Evolutionary conservation across 2,888 invertebrate species (phyloP).

Genomic region (Drosophila recens): DNA sequence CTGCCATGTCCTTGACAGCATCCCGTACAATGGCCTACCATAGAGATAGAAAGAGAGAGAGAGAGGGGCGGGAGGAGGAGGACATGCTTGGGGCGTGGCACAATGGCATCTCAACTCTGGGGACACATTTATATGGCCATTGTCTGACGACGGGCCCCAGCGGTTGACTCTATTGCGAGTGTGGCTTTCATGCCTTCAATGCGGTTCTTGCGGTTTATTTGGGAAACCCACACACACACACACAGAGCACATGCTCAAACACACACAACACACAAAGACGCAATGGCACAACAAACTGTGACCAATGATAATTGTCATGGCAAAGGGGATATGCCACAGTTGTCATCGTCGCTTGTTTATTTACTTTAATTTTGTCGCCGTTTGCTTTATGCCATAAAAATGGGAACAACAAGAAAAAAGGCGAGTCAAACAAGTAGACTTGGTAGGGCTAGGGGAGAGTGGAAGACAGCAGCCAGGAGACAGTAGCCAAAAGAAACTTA

Average conservation of each 20-base stretch:
- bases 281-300: constrained; percentile 53
- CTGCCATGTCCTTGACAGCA: constrained; percentile 56
- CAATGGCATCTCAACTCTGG: constrained; percentile 37
- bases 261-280: constrained; percentile 26
- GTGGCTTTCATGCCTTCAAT: constrained; percentile 56
- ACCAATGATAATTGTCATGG: constrained; percentile 72
- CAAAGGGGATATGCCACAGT: constrained; percentile 26
- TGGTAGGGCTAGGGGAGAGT: not conserved
- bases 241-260: constrained; percentile 7
- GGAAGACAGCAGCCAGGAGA: not conserved
- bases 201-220: constrained; percentile 69
- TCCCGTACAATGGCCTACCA: constrained; percentile 28
- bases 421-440: constrained; percentile 21
- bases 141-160: constrained; percentile 62
- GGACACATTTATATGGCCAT: constrained; percentile 70
- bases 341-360: constrained; percentile 62
- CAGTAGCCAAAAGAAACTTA: constrained; percentile 50
- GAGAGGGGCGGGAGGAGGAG: not conserved
- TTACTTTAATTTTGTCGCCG: constrained; percentile 74
- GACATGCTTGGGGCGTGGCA: constrained; percentile 31
- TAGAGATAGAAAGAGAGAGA: not conserved
- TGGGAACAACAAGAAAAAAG: constrained; percentile 23
- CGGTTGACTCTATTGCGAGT: constrained; percentile 41
- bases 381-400: constrained; percentile 66
- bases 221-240: constrained; percentile 39